These are phyloP conservation scores for Cetoscarus ocellatus DNA, from an alignment of 2,797 vertebrate genomes.

Conservation along the genomic window DNA sequence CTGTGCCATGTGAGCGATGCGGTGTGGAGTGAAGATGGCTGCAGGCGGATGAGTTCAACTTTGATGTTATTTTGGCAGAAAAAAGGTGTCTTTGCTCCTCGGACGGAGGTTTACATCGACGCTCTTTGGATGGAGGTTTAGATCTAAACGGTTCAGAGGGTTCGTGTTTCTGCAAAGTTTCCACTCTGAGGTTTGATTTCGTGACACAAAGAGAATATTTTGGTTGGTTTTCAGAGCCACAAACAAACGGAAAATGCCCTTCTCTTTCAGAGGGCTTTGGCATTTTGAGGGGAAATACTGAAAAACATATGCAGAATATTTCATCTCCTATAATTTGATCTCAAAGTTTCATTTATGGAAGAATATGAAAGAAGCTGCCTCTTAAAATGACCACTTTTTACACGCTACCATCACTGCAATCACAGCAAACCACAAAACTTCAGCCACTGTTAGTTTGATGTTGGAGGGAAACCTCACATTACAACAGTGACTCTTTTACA, in stretches of 20 bases:
- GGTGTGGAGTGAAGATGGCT: not conserved
- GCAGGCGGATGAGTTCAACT: not conserved
- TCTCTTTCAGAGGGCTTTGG: not conserved
- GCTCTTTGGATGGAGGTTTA: no score
- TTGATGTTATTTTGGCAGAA: conserved; percentile 20
- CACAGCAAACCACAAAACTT: not conserved
- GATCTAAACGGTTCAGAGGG: not conserved
- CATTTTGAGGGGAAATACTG: not conserved
- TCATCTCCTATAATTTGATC: not conserved
- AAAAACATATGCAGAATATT: not conserved
- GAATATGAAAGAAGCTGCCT: not conserved
- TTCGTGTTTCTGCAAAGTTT: conserved; percentile 3
- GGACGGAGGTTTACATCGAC: not conserved
- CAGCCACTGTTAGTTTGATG: not conserved
- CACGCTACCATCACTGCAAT: not conserved
- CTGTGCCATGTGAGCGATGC: conserved; percentile 9
- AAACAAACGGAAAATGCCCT: not conserved
- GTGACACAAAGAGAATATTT: not conserved
- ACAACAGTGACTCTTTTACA: no score
- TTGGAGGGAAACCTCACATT: no score
- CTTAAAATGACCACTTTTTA: not conserved
- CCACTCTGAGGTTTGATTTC: not conserved
- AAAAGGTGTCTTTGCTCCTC: conserved; percentile 28
- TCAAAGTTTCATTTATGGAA: fast-evolving
- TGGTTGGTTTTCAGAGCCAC: not conserved